Base-by-base conservation (phyloP, 1,140 invertebrate species). In the Venustaconcha ellipsiformis region DNA sequence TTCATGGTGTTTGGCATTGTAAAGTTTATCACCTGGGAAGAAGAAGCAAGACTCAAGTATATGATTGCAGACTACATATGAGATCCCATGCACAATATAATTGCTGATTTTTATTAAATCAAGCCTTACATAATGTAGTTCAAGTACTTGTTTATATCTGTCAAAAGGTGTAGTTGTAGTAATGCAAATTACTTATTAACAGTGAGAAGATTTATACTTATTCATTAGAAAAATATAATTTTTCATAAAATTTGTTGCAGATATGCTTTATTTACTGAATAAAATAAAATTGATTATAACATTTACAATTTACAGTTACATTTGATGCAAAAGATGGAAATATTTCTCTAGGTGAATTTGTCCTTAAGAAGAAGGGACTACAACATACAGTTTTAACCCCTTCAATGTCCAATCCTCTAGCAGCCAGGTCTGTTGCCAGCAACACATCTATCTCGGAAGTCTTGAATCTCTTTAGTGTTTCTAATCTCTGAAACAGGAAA, bases 381-480 rank as follows among this genome's bases (percentile, higher is more conserved):
- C 20, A 71, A 89, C 89, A 88, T 79, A 94, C 97, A 58, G 97
- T 99, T 91, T 97, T 95, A 1, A 99, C 97, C 13, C 96, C 96
- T 65, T 95, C 93, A 82, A 99, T 99, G 90, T 99, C 98, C 48
- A 99, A 92, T 90, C 98, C 98, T 90, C 98, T 92, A 48, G 98
- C 97, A 13, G 97, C 97, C 30, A 99, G 94, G 92, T 99, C 98
- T 8, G 98, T 99, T 0, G 97, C 97, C 67, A 99, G 93, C 20
- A 99, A 90, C 11, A 99, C 93, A 91, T 99, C 97, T 56, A 97
- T 93, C 87, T 94, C 93, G 83, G 95, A 94, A 15, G 97, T 94
- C 88, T 95, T 96, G 86, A 99, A 99, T 82, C 94, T 93, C 80
- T 94, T 93, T n/a, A 99, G 91, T 55, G 95, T 94, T 80, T 98